A percentile compares a stretch with the other conserved stretches of the same genome.
Conservation (phyloP, 2,113 vertebrate species). For the Ptilonorhynchus violaceus region DNA sequence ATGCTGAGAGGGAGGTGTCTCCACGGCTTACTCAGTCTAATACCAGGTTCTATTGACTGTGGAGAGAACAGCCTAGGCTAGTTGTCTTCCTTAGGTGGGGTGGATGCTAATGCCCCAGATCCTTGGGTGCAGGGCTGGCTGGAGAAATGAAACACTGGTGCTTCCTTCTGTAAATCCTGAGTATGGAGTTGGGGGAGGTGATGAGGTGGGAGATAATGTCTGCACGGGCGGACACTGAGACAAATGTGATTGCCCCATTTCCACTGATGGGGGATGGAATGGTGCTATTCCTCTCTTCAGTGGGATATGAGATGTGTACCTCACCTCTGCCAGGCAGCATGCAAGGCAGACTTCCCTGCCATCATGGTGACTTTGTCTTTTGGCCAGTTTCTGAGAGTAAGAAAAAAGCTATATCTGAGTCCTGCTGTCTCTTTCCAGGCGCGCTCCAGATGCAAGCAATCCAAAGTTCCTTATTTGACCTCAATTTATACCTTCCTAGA, state of each 20-base stretch:
- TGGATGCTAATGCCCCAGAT: not conserved
- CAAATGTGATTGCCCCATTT: not conserved
- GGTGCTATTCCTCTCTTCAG: not conserved
- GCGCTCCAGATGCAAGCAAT: not conserved
- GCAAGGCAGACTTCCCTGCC: not conserved
- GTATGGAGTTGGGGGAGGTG: not conserved
- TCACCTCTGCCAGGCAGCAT: not conserved
- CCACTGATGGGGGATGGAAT: not conserved
- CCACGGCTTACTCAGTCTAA: no score
- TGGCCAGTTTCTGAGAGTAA: not conserved
- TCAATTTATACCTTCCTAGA: not conserved
- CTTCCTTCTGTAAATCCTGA: not conserved
- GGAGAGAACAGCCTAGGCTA: not conserved
- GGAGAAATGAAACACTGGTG: not conserved
- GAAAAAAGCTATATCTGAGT: not conserved
- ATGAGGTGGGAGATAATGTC: not conserved
- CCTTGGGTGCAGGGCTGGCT: not conserved
- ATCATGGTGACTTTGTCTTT: not conserved
- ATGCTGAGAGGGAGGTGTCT: not conserved
- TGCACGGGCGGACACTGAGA: fast-evolving
- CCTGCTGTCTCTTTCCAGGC: not conserved
- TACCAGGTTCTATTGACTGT: not conserved
- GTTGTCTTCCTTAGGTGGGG: not conserved
- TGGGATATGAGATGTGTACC: not conserved
- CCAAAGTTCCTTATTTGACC: not conserved